Evolutionary conservation across 2,888 invertebrate species (phyloP).

Genomic region (Laothoe populi): DNA sequence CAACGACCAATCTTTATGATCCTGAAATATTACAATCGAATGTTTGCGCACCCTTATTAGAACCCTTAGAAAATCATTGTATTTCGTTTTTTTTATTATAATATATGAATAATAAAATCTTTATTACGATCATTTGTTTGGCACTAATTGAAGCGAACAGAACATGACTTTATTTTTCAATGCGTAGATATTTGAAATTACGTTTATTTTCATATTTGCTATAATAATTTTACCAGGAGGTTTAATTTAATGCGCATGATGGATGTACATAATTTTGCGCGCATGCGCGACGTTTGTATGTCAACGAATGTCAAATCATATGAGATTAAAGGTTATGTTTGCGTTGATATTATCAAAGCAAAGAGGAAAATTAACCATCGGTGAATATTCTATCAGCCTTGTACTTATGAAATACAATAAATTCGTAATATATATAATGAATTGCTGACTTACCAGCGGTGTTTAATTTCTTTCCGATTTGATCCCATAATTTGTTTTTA

Average conservation of each 20-base stretch:
- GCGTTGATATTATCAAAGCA: background rate
- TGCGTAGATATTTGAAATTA: too few species aligned
- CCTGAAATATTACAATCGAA: too few species aligned
- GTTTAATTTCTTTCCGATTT: constrained; percentile 8
- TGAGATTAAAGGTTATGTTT: background rate
- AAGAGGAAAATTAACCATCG: too few species aligned
- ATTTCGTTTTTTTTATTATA: too few species aligned
- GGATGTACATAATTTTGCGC: background rate
- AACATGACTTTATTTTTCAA: too few species aligned
- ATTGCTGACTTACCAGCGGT: background rate
- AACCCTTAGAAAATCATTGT: too few species aligned
- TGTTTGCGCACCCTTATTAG: too few species aligned
- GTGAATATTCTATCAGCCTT: too few species aligned
- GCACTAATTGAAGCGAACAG: too few species aligned
- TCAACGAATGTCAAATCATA: background rate
- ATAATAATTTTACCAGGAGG: background rate
- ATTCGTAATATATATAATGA: background rate
- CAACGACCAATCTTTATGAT: too few species aligned
- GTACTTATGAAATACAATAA: background rate
- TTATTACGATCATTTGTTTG: too few species aligned
- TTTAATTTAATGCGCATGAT: background rate
- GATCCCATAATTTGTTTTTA: constrained; percentile 8
- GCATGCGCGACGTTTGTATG: background rate
- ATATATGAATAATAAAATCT: too few species aligned
- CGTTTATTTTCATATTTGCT: background rate